Evolutionary conservation across 1,140 invertebrate species (phyloP).

Genomic region (Drosophila biarmipes): DNA sequence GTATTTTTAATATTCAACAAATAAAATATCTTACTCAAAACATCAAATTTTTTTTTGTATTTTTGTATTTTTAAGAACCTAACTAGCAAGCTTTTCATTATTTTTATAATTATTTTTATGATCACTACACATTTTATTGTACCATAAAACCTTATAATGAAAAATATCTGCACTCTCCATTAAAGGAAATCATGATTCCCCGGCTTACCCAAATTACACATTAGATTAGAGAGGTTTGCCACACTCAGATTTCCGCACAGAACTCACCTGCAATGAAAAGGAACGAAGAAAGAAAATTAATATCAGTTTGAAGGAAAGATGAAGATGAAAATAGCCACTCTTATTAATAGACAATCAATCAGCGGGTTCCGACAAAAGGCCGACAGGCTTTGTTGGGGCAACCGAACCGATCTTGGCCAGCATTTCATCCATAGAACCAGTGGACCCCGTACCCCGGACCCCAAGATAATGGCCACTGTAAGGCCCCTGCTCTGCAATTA

Average conservation of each 20-base stretch:
- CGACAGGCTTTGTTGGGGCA: constrained; percentile 23
- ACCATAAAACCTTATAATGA: not conserved
- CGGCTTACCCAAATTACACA: constrained; percentile 41
- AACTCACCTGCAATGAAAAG: constrained; percentile 46
- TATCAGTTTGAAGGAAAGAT: constrained; percentile 16
- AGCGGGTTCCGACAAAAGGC: constrained; percentile 40
- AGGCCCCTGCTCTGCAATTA: constrained; percentile 58
- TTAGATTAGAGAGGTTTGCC: constrained; percentile 17
- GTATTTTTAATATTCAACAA: no score
- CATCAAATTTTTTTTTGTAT: no score
- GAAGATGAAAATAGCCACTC: constrained; percentile 33
- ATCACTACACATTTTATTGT: no score
- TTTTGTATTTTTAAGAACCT: no score
- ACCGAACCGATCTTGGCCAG: constrained; percentile 22
- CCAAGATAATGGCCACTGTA: constrained; percentile 55
- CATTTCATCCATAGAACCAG: constrained; percentile 11
- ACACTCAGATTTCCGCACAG: not conserved
- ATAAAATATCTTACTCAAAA: no score
- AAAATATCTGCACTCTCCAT: not conserved
- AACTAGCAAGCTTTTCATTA: no score
- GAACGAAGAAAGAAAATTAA: constrained; percentile 20
- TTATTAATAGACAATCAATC: constrained; percentile 70
- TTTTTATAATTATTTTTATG: no score
- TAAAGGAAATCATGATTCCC: not conserved
- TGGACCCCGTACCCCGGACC: not conserved